Evolutionary conservation across 2,113 vertebrate genomes (phyloP), one percentile per base, ranked within the genome.

Genomic region (Psilopogon haemacephalus): DNA sequence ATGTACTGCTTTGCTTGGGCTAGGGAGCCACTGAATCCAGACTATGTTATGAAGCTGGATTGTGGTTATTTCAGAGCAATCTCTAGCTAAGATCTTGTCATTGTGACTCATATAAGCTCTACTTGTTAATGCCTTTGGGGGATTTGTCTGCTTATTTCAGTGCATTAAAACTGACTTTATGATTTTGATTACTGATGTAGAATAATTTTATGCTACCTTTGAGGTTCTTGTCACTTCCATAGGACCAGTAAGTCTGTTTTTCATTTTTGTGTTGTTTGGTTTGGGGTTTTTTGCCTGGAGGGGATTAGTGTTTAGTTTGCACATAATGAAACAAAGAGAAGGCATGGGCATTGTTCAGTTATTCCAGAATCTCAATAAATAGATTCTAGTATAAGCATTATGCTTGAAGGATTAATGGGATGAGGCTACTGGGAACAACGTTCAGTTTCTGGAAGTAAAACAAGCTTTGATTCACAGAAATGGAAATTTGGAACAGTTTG

Each of bases 361-460:
- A 60, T 73, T 81, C 52, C 32, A 83, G 68, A 92, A 71, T 21
- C 15, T 37, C 32, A 63, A 76, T 23, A 83, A 90, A 67, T 52
- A 63, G 40, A 70, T 76, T 83, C 78, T 40, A 42, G 20, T 63
- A 13, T 50, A 84, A 92, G 58, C 73, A 52, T 46, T 60, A 56
- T 42, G 33, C 56, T 91, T 85, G 67, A 89, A 76, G 74, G 56
- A 52, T 70, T 64, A 60, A 63, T 76, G 62, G 78, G 26, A 71
- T 56, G 55, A 89, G 63, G 59, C 71, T 76, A 37, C 23, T 73
- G 72, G 60, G 80, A 87, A 32, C n/a, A 89, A 21, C 56, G 68
- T 84, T 93, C 72, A 17, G 1, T 76, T 89, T 89, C 72, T 84
- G 74, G 55, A 90, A 93, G 54, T 71, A 81, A 88, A 88, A 42